Evolutionary conservation across 2,888 invertebrate species (phyloP), one percentile per base, ranked within the genome.

Genomic region (Plusia festucae): DNA sequence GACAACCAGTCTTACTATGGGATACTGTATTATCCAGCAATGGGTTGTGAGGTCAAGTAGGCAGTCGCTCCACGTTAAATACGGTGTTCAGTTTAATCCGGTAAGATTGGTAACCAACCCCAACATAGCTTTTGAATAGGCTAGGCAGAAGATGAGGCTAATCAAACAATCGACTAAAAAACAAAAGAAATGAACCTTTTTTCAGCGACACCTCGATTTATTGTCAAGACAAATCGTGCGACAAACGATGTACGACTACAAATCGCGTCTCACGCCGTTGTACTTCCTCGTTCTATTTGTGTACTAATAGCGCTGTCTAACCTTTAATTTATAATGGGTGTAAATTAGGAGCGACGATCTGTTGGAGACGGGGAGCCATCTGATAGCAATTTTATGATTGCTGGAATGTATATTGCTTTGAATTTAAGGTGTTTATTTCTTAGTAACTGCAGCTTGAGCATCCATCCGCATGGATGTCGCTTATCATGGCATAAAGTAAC

Each of bases 251-350:
- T 30, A 4, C 27, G 79, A 67, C 59, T 60, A 53, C 53, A 63
- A 65, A 77, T 63, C 58, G 65, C 55, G 44, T 34, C 60, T 44
- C 49, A 49, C 57, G 54, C 56, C 16, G 40, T 13, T 0, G 1
- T 18, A 51, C 68, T 76, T 78, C 73, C 77, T 74, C 18, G 56
- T 71, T 53, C 68, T 65, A 62, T 62, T 60, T 3, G 52, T 27
- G 51, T 64, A 70, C 58, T 68, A 69, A 69, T 73, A 69, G 65
- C 34, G 15, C 44, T 65, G 71, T 66, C 73, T 30, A 51, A 44
- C 15, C 30, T 66, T 59, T 63, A 65, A 76, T 73, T 78, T 65
- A 78, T 78, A 70, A 57, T 52, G 55, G 57, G 40, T 53, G 51
- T 73, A 49, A 61, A 78, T 70, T 55, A 60, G 30, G n/a, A 40